Conservation (phyloP, 1,140 invertebrate species). For the Spodoptera frugiperda region DNA sequence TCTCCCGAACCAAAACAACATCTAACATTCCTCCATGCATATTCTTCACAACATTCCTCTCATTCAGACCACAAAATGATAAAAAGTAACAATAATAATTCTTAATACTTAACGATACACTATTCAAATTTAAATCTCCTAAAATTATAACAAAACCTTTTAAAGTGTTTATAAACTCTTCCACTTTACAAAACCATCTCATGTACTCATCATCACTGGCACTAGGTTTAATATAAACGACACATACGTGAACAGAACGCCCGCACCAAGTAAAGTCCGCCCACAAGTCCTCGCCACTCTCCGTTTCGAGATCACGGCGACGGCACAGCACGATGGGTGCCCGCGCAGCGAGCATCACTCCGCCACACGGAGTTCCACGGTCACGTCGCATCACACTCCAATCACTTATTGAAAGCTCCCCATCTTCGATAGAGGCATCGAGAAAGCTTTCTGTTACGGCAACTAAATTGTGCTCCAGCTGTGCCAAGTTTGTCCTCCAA, state of each 20-base stretch:
- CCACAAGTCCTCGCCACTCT: conserved; percentile 40
- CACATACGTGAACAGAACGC: neutral
- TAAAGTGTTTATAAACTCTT: neutral
- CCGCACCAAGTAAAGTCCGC: conserved; percentile 28
- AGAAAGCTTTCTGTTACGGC: too few relatives aligned
- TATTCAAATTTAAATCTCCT: too few relatives aligned
- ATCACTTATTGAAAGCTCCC: too few relatives aligned
- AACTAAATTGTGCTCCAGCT: too few relatives aligned
- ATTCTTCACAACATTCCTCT: neutral
- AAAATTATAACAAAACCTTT: too few relatives aligned
- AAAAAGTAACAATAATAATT: too few relatives aligned
- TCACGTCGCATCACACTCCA: too few relatives aligned
- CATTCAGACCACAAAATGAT: too few relatives aligned
- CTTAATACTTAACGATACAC: too few relatives aligned
- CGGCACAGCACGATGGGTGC: conserved; percentile 19
- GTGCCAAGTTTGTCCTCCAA: too few relatives aligned
- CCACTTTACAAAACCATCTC: neutral
- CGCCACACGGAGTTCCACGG: too few relatives aligned
- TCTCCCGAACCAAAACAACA: neutral
- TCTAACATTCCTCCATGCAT: neutral
- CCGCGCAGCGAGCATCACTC: conserved; percentile 6
- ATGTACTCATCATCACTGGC: neutral
- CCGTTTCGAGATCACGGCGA: conserved; percentile 26
- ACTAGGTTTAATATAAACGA: conserved; percentile 5
- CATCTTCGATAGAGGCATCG: too few relatives aligned